Percentiles rank a stretch among this genome's conserved stretches.
Evolutionary conservation across 2,113 vertebrate genomes (phyloP).

Genomic region (pig (Sus scrofa)): T2T-Sscrofa CM000812.6:27636501-27637000

Average conservation of each 20-base stretch:
- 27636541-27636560: background rate
- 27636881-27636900: background rate
- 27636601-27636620: background rate
- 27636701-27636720: background rate
- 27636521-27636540: background rate
- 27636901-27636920: background rate
- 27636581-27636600: background rate
- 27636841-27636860: background rate
- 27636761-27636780: background rate
- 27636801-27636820: background rate
- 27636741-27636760: background rate
- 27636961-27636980: background rate
- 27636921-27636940: background rate
- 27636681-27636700: constrained; percentile 63
- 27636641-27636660: constrained; percentile 7
- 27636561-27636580: background rate
- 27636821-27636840: constrained; percentile 5
- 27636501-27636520: background rate
- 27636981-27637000: background rate
- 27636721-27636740: background rate
- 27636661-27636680: background rate
- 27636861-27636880: background rate
- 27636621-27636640: background rate
- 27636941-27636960: background rate
- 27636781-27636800: background rate